phyloP scores from a whole-genome alignment of 2,797 vertebrate species.

The Coregonus sp. region DNA sequence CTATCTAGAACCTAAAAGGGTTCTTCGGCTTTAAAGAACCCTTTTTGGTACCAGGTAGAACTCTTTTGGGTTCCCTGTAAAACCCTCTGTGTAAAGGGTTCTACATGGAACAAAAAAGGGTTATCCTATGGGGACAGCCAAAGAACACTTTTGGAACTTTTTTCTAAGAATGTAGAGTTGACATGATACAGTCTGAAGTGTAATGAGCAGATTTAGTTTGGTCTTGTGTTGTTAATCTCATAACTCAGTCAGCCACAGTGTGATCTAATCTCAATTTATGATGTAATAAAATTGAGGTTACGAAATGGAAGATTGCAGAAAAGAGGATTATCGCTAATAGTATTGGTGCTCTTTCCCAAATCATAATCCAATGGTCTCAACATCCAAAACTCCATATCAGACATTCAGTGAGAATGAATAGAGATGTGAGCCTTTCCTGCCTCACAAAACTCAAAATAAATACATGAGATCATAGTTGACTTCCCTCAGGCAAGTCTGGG shows the following conservation, averaged over 20 bases:
- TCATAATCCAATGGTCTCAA: neutral
- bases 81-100: too few relatives aligned
- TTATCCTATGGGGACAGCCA: too few relatives aligned
- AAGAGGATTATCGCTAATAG: neutral
- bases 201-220: neutral
- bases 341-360: conserved; percentile 1
- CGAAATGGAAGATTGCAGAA: neutral
- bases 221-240: neutral
- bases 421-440: neutral
- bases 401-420: neutral
- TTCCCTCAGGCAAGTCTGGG: neutral
- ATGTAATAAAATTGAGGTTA: neutral
- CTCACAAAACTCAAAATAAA: neutral
- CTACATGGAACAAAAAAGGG: too few relatives aligned
- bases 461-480: neutral
- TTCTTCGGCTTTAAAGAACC: too few relatives aligned
- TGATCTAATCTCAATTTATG: neutral
- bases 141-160: too few relatives aligned
- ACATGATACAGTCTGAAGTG: neutral
- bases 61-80: too few relatives aligned
- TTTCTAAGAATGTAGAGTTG: too few relatives aligned
- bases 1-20: too few relatives aligned
- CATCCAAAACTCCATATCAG: neutral
- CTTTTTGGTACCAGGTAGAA: too few relatives aligned
- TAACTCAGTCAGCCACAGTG: neutral